These are phyloP conservation scores for Caprella mutica DNA, from an alignment of 2,888 invertebrate genomes.

Conservation along the genomic window DNA sequence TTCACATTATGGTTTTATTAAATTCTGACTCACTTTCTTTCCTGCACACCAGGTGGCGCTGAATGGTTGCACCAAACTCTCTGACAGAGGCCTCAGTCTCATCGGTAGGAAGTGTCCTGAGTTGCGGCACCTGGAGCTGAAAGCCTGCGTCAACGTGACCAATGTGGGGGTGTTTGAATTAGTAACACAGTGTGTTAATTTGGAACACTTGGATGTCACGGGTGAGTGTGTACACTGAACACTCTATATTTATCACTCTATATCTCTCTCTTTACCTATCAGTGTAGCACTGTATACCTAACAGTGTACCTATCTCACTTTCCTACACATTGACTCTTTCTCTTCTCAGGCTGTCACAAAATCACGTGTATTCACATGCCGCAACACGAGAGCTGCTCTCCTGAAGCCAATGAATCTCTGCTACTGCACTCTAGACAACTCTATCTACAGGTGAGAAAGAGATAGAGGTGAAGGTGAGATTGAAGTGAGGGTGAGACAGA, in stretches of 20 bases:
- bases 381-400: conserved; percentile 21
- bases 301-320: background rate
- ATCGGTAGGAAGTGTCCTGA: conserved; percentile 69
- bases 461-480: too few relatives aligned
- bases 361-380: conserved; percentile 56
- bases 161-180: conserved; percentile 67
- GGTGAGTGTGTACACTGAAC: too few relatives aligned
- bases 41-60: conserved; percentile 55
- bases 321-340: background rate
- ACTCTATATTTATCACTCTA: background rate
- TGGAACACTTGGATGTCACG: conserved; percentile 73
- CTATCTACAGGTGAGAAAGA: too few relatives aligned
- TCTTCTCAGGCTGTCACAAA: conserved; percentile 53
- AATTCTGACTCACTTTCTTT: too few relatives aligned
- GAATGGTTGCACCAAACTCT: conserved; percentile 57
- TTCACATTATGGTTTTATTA: too few relatives aligned
- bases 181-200: conserved; percentile 62
- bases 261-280: background rate
- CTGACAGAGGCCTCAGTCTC: conserved; percentile 63
- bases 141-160: conserved; percentile 60
- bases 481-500: too few relatives aligned
- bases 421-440: conserved; percentile 33
- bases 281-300: background rate
- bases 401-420: conserved; percentile 20
- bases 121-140: conserved; percentile 65